phyloP scores from a whole-genome alignment of 2,888 invertebrate species.

The Meganola albula region DNA sequence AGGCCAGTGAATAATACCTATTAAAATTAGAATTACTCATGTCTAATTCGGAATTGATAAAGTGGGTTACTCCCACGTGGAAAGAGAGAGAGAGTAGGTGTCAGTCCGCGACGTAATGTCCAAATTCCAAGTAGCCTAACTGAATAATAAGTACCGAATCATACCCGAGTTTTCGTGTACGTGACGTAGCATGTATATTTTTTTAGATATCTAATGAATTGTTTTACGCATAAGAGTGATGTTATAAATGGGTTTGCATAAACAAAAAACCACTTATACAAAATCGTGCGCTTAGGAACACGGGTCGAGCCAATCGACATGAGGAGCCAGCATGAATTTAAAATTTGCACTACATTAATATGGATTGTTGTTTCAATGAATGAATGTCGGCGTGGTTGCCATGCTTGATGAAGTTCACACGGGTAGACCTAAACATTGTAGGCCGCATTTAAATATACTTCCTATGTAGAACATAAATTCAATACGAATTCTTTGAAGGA shows the following conservation, averaged over 20 bases:
- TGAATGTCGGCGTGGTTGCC: constrained; percentile 72
- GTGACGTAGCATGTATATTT: constrained; percentile 52
- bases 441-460: constrained; percentile 75
- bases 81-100: constrained; percentile 25
- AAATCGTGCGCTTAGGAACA: constrained; percentile 72
- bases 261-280: constrained; percentile 71
- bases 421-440: constrained; percentile 71
- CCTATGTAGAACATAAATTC: constrained; percentile 74
- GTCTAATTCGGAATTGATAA: constrained; percentile 23
- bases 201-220: constrained; percentile 53
- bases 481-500: constrained; percentile 69
- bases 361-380: constrained; percentile 77
- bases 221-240: constrained; percentile 58
- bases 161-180: constrained; percentile 34
- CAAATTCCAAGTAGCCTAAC: constrained; percentile 41
- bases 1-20: too few relatives aligned
- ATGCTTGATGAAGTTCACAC: constrained; percentile 76
- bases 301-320: constrained; percentile 62
- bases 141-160: constrained; percentile 45
- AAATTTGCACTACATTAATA: constrained; percentile 78
- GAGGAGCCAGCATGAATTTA: constrained; percentile 71
- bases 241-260: constrained; percentile 63
- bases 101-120: constrained; percentile 30
- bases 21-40: constrained; percentile 21
- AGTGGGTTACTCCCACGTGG: constrained; percentile 41